These are phyloP conservation scores for Lonchura striata DNA, from an alignment of 2,113 vertebrate species.

Conservation along the genomic window DNA sequence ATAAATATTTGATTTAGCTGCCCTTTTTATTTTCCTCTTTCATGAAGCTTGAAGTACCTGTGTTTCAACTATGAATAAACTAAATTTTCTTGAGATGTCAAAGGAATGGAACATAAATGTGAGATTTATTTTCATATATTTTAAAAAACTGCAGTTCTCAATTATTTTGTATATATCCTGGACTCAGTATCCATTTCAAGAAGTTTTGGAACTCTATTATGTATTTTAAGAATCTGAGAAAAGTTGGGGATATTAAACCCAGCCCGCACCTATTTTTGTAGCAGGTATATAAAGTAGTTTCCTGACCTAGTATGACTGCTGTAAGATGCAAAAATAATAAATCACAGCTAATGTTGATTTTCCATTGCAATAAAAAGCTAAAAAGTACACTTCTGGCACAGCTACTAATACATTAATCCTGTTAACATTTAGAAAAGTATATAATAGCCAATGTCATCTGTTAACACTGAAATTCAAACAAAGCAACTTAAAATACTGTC, in stretches of 20 bases:
- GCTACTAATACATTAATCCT: background rate
- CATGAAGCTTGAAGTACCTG: background rate
- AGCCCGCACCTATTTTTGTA: background rate
- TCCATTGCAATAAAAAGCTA: conserved; percentile 13
- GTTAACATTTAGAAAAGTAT: background rate
- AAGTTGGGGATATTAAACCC: background rate
- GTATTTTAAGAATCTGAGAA: background rate
- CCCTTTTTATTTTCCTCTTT: background rate
- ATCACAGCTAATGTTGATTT: background rate
- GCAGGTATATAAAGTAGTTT: background rate
- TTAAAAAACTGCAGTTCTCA: background rate
- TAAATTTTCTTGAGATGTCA: background rate
- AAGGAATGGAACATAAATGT: background rate
- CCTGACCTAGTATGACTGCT: background rate
- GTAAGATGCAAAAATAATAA: background rate
- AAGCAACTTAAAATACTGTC: background rate
- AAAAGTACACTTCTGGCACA: background rate
- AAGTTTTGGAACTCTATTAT: background rate
- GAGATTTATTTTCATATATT: background rate
- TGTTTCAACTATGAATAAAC: background rate
- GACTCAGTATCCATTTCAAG: background rate
- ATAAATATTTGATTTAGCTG: conserved; percentile 1
- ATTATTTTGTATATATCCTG: background rate
- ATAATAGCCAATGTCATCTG: background rate
- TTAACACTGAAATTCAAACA: conserved; percentile 26